Conservation (phyloP, 2,113 vertebrate genomes). For the Poeciliopsis prolifica region DNA sequence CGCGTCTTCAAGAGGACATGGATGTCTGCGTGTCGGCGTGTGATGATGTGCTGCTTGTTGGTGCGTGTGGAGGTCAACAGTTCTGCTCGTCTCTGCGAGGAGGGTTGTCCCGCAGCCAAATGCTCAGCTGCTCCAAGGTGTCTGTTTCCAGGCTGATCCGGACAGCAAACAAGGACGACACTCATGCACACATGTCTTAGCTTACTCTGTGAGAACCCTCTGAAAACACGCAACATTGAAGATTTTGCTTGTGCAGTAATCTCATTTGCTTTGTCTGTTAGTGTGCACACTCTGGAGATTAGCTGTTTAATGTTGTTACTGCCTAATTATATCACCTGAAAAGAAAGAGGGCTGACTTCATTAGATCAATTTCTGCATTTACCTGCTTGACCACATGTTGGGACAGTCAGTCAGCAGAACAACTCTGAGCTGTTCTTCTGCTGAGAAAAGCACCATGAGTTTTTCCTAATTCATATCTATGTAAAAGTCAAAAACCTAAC, state of each 20-base stretch:
- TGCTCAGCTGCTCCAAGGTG: conserved; percentile 90
- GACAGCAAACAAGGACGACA: conserved; percentile 41
- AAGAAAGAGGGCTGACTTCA: conserved; percentile 26
- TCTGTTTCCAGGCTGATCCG: conserved; percentile 66
- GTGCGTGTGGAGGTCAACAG: conserved; percentile 79
- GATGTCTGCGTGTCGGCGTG: conserved; percentile 62
- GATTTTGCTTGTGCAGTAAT: conserved; percentile 11
- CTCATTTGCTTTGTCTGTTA: conserved; percentile 44
- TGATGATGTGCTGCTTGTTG: conserved; percentile 59
- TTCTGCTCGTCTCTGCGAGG: conserved; percentile 76
- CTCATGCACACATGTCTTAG: conserved; percentile 18
- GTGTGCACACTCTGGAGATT: conserved; percentile 8
- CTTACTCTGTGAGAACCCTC: conserved; percentile 23
- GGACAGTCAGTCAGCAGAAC: conserved; percentile 2
- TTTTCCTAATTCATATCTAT: no score
- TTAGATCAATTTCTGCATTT: conserved; percentile 14
- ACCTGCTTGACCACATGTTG: conserved; percentile 38
- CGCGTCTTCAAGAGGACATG: conserved; percentile 59
- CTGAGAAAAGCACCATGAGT: no score
- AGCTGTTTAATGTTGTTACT: conserved; percentile 38
- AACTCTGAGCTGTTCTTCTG: not conserved
- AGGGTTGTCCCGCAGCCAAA: conserved; percentile 82
- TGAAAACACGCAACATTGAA: conserved; percentile 20
- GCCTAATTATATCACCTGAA: conserved; percentile 57
- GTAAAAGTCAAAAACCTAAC: no score